Percentiles rank a stretch among this genome's conserved stretches.
phyloP scores from a whole-genome alignment of 2,113 vertebrate genomes.

The Ctenomys sociabilis region DNA sequence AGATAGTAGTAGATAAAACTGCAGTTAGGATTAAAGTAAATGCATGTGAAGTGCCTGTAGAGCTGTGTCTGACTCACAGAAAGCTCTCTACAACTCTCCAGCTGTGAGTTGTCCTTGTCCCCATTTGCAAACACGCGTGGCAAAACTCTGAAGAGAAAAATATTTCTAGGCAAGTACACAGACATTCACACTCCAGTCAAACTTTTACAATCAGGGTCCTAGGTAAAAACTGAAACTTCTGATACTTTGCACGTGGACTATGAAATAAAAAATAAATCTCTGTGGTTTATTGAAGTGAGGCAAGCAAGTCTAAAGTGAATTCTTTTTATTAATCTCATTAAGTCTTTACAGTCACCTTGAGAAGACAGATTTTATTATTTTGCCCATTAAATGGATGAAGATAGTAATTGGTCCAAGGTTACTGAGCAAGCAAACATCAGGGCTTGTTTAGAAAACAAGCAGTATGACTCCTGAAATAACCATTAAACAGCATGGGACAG shows the following conservation, averaged over 20 bases:
- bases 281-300: slow-evolving; percentile 19
- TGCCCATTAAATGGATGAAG: not conserved
- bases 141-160: slow-evolving; percentile 6
- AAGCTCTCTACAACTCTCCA: not conserved
- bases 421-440: not conserved
- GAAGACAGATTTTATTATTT: slow-evolving; percentile 16
- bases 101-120: not conserved
- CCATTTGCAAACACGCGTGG: not conserved
- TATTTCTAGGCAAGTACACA: not conserved
- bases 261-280: not conserved
- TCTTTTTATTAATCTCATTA: not conserved
- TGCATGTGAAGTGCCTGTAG: not conserved
- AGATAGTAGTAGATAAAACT: not conserved
- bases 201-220: not conserved
- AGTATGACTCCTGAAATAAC: slow-evolving; percentile 7
- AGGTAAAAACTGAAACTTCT: not conserved
- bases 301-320: not conserved
- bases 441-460: not conserved
- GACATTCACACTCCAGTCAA: not conserved
- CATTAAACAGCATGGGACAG: not conserved
- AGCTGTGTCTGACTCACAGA: not conserved
- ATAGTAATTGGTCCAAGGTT: not conserved
- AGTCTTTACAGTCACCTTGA: not conserved
- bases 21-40: not conserved
- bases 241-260: not conserved